Evolutionary conservation across 2,113 vertebrate species (phyloP).

Genomic region (Entomyzon cyanotis): DNA sequence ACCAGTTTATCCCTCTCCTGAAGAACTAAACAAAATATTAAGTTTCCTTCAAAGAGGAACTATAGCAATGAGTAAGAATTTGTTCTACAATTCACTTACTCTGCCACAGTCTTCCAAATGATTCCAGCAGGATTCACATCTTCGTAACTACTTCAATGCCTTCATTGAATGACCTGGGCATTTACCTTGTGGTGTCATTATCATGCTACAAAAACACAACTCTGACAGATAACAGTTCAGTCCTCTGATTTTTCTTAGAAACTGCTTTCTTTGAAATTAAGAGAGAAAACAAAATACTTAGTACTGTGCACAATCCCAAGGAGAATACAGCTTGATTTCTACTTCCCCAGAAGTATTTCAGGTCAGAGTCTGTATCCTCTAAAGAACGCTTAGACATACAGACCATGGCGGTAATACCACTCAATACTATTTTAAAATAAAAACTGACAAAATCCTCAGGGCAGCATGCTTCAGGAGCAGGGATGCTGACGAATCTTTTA

Average conservation of each 20-base stretch:
- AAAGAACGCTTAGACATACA: neutral
- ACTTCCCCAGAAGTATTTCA: neutral
- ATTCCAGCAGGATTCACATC: neutral
- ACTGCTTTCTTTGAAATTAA: neutral
- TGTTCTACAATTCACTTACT: neutral
- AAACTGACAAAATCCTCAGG: neutral
- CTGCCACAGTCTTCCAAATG: neutral
- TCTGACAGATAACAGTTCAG: neutral
- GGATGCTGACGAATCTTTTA: neutral
- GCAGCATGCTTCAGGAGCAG: neutral
- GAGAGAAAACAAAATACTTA: neutral
- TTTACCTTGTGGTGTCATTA: neutral
- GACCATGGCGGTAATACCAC: fast-evolving
- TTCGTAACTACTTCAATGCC: neutral
- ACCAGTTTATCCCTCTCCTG: neutral
- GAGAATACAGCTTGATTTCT: neutral
- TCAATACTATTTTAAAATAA: neutral
- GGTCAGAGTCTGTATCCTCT: neutral
- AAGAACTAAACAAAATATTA: neutral
- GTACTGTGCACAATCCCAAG: neutral
- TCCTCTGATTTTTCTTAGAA: neutral
- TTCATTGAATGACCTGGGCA: neutral
- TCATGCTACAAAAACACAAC: neutral
- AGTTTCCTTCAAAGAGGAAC: neutral
- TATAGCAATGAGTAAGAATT: neutral